These are phyloP conservation scores for Parazoanthus darwini DNA, from an alignment of 92 coral and sea anemone species.

Conservation along the genomic window DNA sequence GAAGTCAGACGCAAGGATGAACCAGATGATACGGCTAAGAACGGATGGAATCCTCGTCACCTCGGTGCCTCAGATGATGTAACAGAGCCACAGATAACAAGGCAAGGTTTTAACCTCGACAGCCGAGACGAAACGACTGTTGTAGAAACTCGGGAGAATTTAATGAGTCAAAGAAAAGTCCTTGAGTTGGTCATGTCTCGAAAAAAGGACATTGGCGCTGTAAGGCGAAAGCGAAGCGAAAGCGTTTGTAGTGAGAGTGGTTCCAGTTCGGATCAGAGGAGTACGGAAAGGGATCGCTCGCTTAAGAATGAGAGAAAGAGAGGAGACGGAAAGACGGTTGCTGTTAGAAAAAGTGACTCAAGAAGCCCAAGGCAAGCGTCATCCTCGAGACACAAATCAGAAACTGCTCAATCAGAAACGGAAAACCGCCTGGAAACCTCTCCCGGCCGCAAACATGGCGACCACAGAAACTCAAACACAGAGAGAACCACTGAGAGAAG, in stretches of 20 bases:
- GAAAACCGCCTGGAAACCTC: slow-evolving; percentile 10
- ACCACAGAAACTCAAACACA: background rate
- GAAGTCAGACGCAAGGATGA: background rate
- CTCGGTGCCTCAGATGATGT: background rate
- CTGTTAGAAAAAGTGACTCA: background rate
- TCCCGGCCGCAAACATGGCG: background rate
- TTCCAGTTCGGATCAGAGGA: background rate
- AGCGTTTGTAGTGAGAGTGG: background rate
- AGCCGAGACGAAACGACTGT: background rate
- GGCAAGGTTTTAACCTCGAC: background rate
- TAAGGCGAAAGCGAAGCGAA: background rate
- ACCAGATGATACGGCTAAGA: background rate
- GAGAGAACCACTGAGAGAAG: background rate
- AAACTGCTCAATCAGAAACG: slow-evolving; percentile 8
- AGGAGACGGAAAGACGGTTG: background rate
- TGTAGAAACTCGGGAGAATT: background rate
- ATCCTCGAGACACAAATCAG: slow-evolving; percentile 6
- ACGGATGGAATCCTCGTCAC: background rate
- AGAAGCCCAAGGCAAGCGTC: slow-evolving; percentile 4
- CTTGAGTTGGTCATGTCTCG: background rate
- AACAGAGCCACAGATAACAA: background rate
- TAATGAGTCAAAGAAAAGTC: background rate
- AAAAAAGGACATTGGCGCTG: background rate
- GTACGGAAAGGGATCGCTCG: background rate
- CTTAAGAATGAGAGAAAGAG: background rate